These are phyloP conservation scores for Leptopilina myrica DNA, from an alignment of 2,888 invertebrate species.

Conservation along the genomic window DNA sequence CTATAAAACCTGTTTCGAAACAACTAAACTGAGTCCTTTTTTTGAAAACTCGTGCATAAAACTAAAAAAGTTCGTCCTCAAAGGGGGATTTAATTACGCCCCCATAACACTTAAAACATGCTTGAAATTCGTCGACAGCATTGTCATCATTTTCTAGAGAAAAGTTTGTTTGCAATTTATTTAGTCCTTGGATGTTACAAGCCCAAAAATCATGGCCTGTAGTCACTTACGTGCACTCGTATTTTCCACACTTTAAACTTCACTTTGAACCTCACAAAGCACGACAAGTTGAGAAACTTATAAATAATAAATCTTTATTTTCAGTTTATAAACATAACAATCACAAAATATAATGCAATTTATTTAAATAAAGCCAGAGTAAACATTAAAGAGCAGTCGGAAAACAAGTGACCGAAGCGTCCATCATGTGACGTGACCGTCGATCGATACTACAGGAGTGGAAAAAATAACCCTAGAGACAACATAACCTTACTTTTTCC, in stretches of 20 bases:
- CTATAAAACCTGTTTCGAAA: constrained; percentile 25
- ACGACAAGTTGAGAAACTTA: background rate
- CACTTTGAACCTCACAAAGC: constrained; percentile 70
- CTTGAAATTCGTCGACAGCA: constrained; percentile 28
- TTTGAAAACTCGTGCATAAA: constrained; percentile 27
- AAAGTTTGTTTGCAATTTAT: constrained; percentile 35
- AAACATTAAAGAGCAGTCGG: background rate
- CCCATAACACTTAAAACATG: constrained; percentile 33
- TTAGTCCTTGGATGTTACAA: constrained; percentile 61
- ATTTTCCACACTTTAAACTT: constrained; percentile 67
- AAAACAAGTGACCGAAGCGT: constrained; percentile 13
- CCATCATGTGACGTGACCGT: constrained; percentile 23
- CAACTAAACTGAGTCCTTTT: constrained; percentile 33
- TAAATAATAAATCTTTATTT: background rate
- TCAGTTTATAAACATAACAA: constrained; percentile 19
- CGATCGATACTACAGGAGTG: constrained; percentile 14
- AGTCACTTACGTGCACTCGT: constrained; percentile 73
- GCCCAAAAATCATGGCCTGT: constrained; percentile 63
- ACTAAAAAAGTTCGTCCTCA: constrained; percentile 30
- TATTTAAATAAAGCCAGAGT: background rate
- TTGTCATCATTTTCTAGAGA: constrained; percentile 36
- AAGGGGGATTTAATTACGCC: constrained; percentile 19
- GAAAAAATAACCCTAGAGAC: background rate
- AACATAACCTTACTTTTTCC: background rate
- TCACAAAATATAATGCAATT: constrained; percentile 4